phyloP scores from a whole-genome alignment of 2,113 vertebrate genomes.

The Psilopsiagon aymara region DNA sequence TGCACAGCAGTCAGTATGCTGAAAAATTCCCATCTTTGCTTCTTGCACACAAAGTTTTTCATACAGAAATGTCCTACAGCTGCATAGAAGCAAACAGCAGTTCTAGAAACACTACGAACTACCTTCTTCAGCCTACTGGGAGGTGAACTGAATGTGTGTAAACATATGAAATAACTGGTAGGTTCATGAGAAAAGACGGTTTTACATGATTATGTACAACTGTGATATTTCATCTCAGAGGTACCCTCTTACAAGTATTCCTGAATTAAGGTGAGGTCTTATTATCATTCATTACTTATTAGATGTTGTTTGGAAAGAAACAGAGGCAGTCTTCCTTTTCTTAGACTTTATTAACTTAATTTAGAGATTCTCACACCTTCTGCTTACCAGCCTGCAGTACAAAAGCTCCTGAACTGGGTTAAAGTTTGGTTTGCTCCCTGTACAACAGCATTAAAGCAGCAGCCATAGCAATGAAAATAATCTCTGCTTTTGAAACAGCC shows the following conservation, averaged over 20 bases:
- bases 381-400: neutral
- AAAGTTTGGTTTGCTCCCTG: neutral
- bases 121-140: neutral
- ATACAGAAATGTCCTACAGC: neutral
- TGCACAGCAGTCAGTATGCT: neutral
- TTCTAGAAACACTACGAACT: neutral
- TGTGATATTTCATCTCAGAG: neutral
- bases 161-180: neutral
- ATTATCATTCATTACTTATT: neutral
- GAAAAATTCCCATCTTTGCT: neutral
- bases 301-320: neutral
- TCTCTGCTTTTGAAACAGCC: neutral
- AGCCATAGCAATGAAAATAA: neutral
- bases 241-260: neutral
- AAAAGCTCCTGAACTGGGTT: neutral
- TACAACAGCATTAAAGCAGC: neutral
- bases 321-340: neutral
- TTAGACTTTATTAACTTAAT: neutral
- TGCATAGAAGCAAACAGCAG: neutral
- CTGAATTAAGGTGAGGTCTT: neutral
- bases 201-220: neutral
- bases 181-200: neutral
- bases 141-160: neutral
- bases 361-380: neutral
- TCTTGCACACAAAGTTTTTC: neutral